phyloP scores from a whole-genome alignment of 2,888 invertebrate genomes.

The Leucoptera coffeella region DNA sequence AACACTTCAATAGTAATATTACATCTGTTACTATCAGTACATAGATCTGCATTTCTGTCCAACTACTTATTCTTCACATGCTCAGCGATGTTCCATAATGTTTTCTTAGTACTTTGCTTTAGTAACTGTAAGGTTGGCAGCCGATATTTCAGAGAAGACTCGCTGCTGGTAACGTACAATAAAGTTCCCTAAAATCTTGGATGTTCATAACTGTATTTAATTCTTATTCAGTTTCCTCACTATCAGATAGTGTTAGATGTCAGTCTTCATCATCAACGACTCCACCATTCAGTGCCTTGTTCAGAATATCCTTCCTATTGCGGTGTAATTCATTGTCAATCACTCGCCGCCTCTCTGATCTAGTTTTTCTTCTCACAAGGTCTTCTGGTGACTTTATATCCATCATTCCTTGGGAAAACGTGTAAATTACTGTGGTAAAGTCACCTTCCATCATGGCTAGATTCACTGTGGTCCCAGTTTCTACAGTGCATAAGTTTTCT shows the following conservation, averaged over 20 bases:
- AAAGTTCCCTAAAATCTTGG: too few relatives aligned
- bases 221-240: too few relatives aligned
- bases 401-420: conserved; percentile 30
- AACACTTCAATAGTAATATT: too few relatives aligned
- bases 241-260: conserved; percentile 17
- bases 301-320: conserved; percentile 20
- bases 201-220: too few relatives aligned
- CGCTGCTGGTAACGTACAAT: too few relatives aligned
- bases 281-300: conserved; percentile 33
- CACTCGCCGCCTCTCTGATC: conserved; percentile 23
- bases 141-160: too few relatives aligned
- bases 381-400: conserved; percentile 18
- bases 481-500: conserved; percentile 36
- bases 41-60: too few relatives aligned
- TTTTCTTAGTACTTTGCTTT: too few relatives aligned
- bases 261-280: conserved; percentile 33
- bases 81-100: too few relatives aligned
- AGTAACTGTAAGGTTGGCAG: too few relatives aligned
- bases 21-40: too few relatives aligned
- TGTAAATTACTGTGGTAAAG: conserved; percentile 35
- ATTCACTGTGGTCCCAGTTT: conserved; percentile 30
- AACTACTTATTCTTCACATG: too few relatives aligned
- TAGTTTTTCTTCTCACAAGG: conserved; percentile 13
- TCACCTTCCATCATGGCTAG: conserved; percentile 39
- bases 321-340: conserved; percentile 33